A percentile compares a stretch with the other conserved stretches of the same genome.
Conservation (phyloP, 2,888 invertebrate species). For the Molanna angustata region DNA sequence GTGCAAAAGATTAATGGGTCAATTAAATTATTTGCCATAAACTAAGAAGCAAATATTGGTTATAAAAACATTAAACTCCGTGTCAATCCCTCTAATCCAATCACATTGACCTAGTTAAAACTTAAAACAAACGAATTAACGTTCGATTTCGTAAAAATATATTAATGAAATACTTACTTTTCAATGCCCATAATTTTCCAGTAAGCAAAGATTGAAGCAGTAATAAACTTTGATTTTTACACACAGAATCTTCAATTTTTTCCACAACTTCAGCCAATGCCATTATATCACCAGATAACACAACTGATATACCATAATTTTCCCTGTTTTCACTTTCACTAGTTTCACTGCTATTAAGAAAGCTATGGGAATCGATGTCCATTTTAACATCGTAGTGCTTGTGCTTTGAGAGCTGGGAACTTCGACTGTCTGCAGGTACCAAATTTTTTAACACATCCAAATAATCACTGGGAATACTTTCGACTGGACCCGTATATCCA, state of each 20-base stretch:
- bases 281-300: slow-evolving; percentile 50
- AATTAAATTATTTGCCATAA: too few species aligned
- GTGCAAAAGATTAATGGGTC: too few species aligned
- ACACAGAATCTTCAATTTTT: slow-evolving; percentile 47
- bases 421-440: not conserved
- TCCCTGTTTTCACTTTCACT: slow-evolving; percentile 7
- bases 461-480: not conserved
- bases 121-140: too few species aligned
- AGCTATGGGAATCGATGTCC: not conserved
- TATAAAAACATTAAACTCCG: too few species aligned
- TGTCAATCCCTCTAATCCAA: too few species aligned
- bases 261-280: slow-evolving; percentile 51
- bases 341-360: not conserved
- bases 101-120: too few species aligned
- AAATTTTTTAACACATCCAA: not conserved
- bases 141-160: not conserved
- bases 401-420: not conserved
- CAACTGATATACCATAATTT: slow-evolving; percentile 35
- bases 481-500: not conserved
- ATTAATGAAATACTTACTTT: slow-evolving; percentile 15
- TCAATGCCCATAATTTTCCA: slow-evolving; percentile 54
- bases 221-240: slow-evolving; percentile 51
- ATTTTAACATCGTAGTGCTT: slow-evolving; percentile 1
- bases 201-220: slow-evolving; percentile 50
- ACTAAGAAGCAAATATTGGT: too few species aligned